Base-by-base conservation (phyloP, 2,797 vertebrate species). In the Hoplostethus mediterraneus region DNA sequence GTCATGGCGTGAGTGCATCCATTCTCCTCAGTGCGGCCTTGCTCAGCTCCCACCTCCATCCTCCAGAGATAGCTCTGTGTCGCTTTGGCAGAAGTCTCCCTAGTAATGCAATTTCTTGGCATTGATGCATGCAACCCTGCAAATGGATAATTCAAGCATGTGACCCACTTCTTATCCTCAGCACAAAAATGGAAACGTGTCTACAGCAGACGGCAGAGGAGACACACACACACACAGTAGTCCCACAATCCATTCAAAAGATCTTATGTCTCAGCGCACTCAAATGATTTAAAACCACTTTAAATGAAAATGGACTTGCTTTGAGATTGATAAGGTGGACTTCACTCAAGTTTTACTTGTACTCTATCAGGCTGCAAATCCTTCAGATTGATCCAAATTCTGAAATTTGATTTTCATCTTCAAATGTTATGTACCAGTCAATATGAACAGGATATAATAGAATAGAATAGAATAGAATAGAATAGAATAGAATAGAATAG, bases 101-200 rank as follows among this genome's bases (percentile, higher is more conserved):
- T 80, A 79, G 80, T 87, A 88, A 79, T 89, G 90, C 73, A 89
- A 77, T 86, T 86, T 89, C 84, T 92, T 82, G 86, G 84, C 86
- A 85, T 79, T 84, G 85, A 90, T 87, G 89, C 91, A 90, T 91
- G 85, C 89, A 91, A 91, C 79, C 88, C 93, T 94, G 87, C 80
- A 90, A 92, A 91, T 83, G 81, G 89, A 92, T 91, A 89, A 92
- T 92, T 92, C 82, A 92, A 91, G 87, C 92, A 92, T 93, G 90
- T 94, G 90, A 94, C 87, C 89, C 85, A 92, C 76, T 92, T 92
- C 79, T 91, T 73, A 81, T 89, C 68, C 73, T 82, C 48, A 17
- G 73, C 59, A 72, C 73, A 82, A 67, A 72, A 76, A 82, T 73
- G 81, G 72, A 88, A 78, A 81, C 67, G 74, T 56, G 67, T 85